Conservation (phyloP, 2,888 invertebrate genomes). For the Meliscaeva auricollis region DNA sequence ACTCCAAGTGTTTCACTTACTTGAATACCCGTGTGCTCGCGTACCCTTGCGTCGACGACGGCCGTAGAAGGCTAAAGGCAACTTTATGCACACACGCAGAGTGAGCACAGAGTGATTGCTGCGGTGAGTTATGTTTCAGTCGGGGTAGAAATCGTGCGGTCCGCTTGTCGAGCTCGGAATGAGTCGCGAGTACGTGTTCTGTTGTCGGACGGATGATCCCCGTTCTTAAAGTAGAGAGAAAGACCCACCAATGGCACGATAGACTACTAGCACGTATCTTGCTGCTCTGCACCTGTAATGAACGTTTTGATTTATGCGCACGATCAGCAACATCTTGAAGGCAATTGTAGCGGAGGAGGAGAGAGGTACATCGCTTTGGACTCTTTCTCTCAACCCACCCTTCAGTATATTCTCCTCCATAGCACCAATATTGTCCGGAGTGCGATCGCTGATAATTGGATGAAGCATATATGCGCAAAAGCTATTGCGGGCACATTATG, state of each 20-base stretch:
- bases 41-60: background rate
- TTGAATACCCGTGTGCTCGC: background rate
- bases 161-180: slow-evolving; percentile 44
- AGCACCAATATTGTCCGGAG: slow-evolving; percentile 15
- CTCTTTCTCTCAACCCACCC: background rate
- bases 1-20: slow-evolving; percentile 3
- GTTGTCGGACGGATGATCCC: slow-evolving; percentile 55
- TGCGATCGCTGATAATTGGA: slow-evolving; percentile 70
- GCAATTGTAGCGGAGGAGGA: slow-evolving; percentile 31
- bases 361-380: background rate
- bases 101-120: slow-evolving; percentile 59
- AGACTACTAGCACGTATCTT: slow-evolving; percentile 64
- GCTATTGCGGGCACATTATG: slow-evolving; percentile 64
- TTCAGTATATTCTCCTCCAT: background rate
- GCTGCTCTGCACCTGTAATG: slow-evolving; percentile 74
- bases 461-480: slow-evolving; percentile 47
- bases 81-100: slow-evolving; percentile 34
- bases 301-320: slow-evolving; percentile 74
- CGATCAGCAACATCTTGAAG: slow-evolving; percentile 58
- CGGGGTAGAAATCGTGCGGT: slow-evolving; percentile 67
- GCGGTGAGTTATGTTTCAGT: slow-evolving; percentile 68
- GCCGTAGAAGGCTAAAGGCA: background rate
- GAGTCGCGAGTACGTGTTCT: slow-evolving; percentile 61
- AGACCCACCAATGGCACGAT: slow-evolving; percentile 46
- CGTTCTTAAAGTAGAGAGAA: background rate